Conservation (phyloP, 1,140 invertebrate species). For the Brachionus asplanchnoidis region DNA sequence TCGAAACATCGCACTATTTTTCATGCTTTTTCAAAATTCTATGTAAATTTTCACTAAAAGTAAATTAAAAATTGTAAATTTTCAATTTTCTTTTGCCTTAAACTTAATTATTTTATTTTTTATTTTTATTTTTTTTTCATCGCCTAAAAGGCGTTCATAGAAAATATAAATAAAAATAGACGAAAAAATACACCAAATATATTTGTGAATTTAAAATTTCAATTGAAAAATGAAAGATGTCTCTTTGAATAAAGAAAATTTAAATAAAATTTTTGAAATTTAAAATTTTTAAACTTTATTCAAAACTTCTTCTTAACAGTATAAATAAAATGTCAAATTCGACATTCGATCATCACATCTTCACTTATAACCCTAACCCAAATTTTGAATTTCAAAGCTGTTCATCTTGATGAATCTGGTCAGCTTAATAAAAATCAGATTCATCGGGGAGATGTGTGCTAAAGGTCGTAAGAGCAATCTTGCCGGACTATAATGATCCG, state of each 20-base stretch:
- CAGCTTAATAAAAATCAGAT: slow-evolving; percentile 22
- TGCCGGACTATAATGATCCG: not conserved
- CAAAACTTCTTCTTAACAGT: not conserved
- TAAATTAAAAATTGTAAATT: no score
- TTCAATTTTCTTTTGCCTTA: no score
- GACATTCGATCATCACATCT: not conserved
- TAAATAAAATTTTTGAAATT: not conserved
- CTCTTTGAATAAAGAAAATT: not conserved
- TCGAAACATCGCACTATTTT: no score
- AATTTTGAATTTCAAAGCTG: not conserved
- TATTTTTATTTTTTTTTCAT: no score
- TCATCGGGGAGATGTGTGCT: not conserved
- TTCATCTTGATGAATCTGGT: not conserved
- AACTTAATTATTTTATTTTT: no score
- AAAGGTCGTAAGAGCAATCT: not conserved
- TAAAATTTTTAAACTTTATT: not conserved
- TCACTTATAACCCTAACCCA: not conserved
- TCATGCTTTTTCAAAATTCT: no score
- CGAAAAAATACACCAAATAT: no score
- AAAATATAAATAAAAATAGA: no score
- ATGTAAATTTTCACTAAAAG: no score
- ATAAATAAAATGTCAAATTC: slow-evolving; percentile 33
- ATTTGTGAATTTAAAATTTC: no score
- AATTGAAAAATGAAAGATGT: not conserved
- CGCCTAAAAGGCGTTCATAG: no score